phyloP scores from a whole-genome alignment of 2,113 vertebrate species.

The Nicator chloris region DNA sequence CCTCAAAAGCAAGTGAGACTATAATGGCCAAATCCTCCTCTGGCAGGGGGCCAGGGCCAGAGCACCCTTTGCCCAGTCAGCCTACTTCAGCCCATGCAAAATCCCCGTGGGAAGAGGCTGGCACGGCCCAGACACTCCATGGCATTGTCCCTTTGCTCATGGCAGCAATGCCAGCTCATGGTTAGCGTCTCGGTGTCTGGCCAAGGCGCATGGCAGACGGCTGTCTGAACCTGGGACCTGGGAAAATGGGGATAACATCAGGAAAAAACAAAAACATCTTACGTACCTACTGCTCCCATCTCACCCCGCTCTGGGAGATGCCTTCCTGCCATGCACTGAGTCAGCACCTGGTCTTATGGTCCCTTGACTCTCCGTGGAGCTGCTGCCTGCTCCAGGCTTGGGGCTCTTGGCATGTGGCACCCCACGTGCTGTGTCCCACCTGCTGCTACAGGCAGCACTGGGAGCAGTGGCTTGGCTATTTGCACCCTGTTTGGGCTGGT shows the following conservation, averaged over 20 bases:
- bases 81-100: not conserved
- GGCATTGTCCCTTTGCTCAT: not conserved
- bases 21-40: not conserved
- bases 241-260: constrained; percentile 60
- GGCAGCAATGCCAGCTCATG: not conserved
- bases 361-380: not conserved
- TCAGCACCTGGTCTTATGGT: not conserved
- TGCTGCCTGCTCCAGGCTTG: not conserved
- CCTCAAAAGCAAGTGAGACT: not conserved
- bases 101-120: not conserved
- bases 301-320: not conserved
- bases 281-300: not conserved
- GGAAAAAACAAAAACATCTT: constrained; percentile 30
- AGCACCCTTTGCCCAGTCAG: not conserved
- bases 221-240: constrained; percentile 40
- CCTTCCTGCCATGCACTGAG: not conserved
- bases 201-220: not conserved
- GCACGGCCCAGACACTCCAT: not conserved
- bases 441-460: not conserved
- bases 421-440: not conserved
- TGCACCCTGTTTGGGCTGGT: not conserved
- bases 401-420: not conserved
- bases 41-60: not conserved
- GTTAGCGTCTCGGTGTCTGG: not conserved
- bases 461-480: not conserved